Conservation (phyloP, 2,797 vertebrate genomes). For the Helicolenus hilgendorfi region DNA sequence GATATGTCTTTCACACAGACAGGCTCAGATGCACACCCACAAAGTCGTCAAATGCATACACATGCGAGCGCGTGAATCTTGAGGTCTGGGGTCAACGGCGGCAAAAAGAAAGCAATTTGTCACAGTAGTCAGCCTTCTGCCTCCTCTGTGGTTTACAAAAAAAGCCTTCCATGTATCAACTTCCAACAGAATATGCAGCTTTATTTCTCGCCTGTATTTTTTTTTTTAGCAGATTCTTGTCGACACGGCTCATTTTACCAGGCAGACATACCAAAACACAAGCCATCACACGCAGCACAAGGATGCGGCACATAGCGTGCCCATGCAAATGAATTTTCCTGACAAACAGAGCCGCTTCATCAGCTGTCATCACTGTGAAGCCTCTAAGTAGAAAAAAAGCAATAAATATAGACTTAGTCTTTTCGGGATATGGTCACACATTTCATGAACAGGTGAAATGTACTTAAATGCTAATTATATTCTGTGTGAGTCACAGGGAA, state of each 20-base stretch:
- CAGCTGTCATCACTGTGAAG: conserved; percentile 10
- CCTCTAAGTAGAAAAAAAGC: conserved; percentile 31
- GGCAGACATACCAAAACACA: conserved; percentile 15
- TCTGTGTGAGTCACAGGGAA: conserved; percentile 76
- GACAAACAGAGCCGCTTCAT: conserved; percentile 39
- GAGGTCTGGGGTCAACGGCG: conserved; percentile 50
- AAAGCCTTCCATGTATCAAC: neutral
- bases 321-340: conserved; percentile 1
- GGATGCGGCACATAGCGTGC: neutral
- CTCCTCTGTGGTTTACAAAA: conserved; percentile 42
- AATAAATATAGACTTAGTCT: conserved; percentile 28
- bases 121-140: conserved; percentile 36
- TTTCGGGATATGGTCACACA: conserved; percentile 44
- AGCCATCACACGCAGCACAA: neutral
- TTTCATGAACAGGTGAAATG: conserved; percentile 79
- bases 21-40: conserved; percentile 6
- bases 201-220: neutral
- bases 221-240: neutral
- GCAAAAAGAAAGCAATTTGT: conserved; percentile 68
- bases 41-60: conserved; percentile 40
- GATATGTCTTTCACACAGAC: conserved; percentile 36
- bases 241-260: conserved; percentile 31
- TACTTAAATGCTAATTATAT: conserved; percentile 86
- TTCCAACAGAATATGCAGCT: conserved; percentile 8
- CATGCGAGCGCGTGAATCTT: conserved; percentile 31